Percentiles rank a stretch among this genome's conserved stretches.
phyloP scores from a whole-genome alignment of 2,113 vertebrate species.

The Sphaerodactylus townsendi region DNA sequence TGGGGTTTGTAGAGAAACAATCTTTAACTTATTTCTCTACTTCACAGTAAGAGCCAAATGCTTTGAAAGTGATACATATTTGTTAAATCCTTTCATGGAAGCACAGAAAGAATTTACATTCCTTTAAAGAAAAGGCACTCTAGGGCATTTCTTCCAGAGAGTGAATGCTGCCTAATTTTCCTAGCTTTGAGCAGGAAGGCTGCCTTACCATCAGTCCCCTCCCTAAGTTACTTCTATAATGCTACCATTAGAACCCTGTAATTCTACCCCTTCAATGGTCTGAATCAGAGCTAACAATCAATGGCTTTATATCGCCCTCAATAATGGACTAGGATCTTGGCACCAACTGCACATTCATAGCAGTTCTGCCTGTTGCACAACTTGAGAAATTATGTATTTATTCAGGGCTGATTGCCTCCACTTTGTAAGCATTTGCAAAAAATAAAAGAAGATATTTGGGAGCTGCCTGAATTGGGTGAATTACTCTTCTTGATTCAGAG shows the following conservation, averaged over 20 bases:
- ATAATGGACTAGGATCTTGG: constrained; percentile 56
- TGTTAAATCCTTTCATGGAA: constrained; percentile 14
- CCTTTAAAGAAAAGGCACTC: constrained; percentile 45
- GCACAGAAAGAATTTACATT: constrained; percentile 46
- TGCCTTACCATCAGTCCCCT: constrained; percentile 4
- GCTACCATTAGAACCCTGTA: constrained; percentile 44
- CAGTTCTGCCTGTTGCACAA: constrained; percentile 45
- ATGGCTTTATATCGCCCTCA: constrained; percentile 53
- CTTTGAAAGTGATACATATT: constrained; percentile 34
- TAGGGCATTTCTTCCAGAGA: constrained; percentile 44
- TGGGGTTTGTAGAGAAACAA: not conserved
- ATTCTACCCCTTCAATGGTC: constrained; percentile 57
- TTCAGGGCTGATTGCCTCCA: constrained; percentile 55
- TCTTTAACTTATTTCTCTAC: constrained; percentile 7
- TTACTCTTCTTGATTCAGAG: not conserved
- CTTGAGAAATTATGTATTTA: constrained; percentile 49
- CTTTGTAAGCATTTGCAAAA: constrained; percentile 50
- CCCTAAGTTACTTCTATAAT: constrained; percentile 51
- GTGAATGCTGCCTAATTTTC: constrained; percentile 52
- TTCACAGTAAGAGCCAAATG: not conserved
- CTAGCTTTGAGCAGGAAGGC: constrained; percentile 38
- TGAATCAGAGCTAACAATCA: constrained; percentile 60
- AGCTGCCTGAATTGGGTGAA: constrained; percentile 23
- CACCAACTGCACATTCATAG: constrained; percentile 36
- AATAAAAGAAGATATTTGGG: constrained; percentile 41